These are phyloP conservation scores for Acleris laterana DNA, from an alignment of 2,888 invertebrate species.

Conservation along the genomic window DNA sequence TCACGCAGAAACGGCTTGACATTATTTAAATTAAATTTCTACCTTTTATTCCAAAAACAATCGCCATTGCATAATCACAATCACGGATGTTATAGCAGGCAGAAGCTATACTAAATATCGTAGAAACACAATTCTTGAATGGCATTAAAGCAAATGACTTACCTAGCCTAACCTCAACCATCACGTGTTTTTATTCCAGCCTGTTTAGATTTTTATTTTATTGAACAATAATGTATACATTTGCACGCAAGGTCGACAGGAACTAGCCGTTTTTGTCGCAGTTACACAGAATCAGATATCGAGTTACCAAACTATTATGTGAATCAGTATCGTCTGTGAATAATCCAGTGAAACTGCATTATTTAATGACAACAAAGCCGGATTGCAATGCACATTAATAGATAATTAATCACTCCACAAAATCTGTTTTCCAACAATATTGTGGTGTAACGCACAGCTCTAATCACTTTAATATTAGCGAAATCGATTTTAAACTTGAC, in stretches of 20 bases:
- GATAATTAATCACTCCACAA: slow-evolving; percentile 10
- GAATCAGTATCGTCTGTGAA: too few relatives aligned
- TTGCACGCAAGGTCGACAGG: slow-evolving; percentile 34
- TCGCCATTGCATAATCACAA: too few relatives aligned
- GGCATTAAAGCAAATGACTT: neutral
- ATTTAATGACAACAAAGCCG: slow-evolving; percentile 14
- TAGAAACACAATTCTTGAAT: neutral
- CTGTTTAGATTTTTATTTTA: slow-evolving; percentile 30
- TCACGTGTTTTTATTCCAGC: slow-evolving; percentile 9
- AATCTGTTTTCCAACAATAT: slow-evolving; percentile 18
- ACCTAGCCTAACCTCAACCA: slow-evolving; percentile 8
- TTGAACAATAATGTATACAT: slow-evolving; percentile 19
- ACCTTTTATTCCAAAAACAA: too few relatives aligned
- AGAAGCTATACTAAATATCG: neutral
- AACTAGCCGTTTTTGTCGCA: slow-evolving; percentile 31
- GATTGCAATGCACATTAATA: slow-evolving; percentile 6
- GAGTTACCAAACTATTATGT: slow-evolving; percentile 22
- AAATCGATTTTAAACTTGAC: neutral
- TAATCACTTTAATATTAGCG: slow-evolving; percentile 9
- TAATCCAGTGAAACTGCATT: neutral
- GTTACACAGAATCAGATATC: slow-evolving; percentile 33
- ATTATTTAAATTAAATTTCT: too few relatives aligned
- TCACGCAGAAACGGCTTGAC: too few relatives aligned
- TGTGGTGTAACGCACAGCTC: neutral
- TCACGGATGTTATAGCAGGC: too few relatives aligned